Percentiles rank a stretch among this genome's conserved stretches.
Conservation (phyloP, 2,888 invertebrate species). For the Odontomyia ornata region DNA sequence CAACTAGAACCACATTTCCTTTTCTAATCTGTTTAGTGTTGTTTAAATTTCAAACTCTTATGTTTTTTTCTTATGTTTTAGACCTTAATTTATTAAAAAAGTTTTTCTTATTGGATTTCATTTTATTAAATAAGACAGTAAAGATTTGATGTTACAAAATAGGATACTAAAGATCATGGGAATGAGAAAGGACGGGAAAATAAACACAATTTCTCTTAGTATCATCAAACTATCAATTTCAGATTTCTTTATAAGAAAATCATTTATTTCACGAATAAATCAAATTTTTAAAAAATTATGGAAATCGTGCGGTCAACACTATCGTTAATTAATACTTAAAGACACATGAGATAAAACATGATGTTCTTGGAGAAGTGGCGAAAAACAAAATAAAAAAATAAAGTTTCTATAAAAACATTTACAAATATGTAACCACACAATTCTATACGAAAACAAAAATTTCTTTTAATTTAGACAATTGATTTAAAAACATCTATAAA, state of each 20-base stretch:
- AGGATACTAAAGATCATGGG: too few species aligned
- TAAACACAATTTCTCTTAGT: background rate
- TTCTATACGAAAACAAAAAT: background rate
- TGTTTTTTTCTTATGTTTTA: too few species aligned
- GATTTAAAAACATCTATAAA: constrained; percentile 4
- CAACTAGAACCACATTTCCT: too few species aligned
- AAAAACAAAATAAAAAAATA: background rate
- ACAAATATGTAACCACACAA: background rate
- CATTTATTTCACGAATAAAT: constrained; percentile 33
- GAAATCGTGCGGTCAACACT: constrained; percentile 13
- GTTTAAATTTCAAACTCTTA: too few species aligned
- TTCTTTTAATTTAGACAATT: background rate
- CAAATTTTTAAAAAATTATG: constrained; percentile 3
- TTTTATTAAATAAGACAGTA: too few species aligned
- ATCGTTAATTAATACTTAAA: constrained; percentile 39
- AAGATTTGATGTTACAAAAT: too few species aligned
- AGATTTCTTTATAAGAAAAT: background rate
- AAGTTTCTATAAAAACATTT: background rate
- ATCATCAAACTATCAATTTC: background rate
- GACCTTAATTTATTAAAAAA: too few species aligned
- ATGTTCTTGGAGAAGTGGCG: constrained; percentile 1
- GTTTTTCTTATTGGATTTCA: too few species aligned
- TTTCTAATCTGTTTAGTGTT: too few species aligned
- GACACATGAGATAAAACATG: constrained; percentile 41
- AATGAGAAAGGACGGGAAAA: constrained; percentile 20